These are phyloP conservation scores for Trichomycterus rosablanca DNA, from an alignment of 2,113 vertebrate species.

Conservation along the genomic window DNA sequence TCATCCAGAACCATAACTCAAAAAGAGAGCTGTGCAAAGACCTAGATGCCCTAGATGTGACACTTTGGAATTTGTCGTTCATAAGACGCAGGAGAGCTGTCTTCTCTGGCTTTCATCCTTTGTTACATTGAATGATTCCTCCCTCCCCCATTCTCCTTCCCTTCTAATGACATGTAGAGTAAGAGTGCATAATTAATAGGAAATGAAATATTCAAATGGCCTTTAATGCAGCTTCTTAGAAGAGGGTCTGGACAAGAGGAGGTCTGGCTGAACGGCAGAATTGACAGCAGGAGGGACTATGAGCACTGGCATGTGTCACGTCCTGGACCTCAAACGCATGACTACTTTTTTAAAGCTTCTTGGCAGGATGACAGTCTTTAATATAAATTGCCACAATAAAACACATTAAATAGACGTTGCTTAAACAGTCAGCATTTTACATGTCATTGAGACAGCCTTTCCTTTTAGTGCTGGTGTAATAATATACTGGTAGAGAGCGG, in stretches of 20 bases:
- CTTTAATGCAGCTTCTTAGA: conserved; percentile 96
- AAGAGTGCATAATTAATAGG: conserved; percentile 99
- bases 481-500: conserved; percentile 38
- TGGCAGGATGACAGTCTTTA: conserved; percentile 70
- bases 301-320: conserved; percentile 92
- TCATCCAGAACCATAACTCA: too few relatives aligned
- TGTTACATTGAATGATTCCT: conserved; percentile 96
- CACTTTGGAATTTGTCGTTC: conserved; percentile 92
- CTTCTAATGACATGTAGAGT: conserved; percentile 99
- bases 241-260: conserved; percentile 89
- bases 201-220: conserved; percentile 99
- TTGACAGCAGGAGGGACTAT: conserved; percentile 77
- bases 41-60: conserved; percentile 91
- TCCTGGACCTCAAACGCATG: conserved; percentile 82
- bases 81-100: conserved; percentile 79
- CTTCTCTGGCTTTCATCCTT: conserved; percentile 94
- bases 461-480: conserved; percentile 48
- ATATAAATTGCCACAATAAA: conserved; percentile 76
- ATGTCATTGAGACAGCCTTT: conserved; percentile 50
- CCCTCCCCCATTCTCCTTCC: conserved; percentile 73
- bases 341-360: conserved; percentile 78
- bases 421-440: conserved; percentile 67
- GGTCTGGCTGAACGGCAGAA: conserved; percentile 64
- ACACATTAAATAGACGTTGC: conserved; percentile 71
- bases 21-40: conserved; percentile 50